Evolutionary conservation across 2,113 vertebrate species (phyloP).

Genomic region (Cephalopholis sonnerati): DNA sequence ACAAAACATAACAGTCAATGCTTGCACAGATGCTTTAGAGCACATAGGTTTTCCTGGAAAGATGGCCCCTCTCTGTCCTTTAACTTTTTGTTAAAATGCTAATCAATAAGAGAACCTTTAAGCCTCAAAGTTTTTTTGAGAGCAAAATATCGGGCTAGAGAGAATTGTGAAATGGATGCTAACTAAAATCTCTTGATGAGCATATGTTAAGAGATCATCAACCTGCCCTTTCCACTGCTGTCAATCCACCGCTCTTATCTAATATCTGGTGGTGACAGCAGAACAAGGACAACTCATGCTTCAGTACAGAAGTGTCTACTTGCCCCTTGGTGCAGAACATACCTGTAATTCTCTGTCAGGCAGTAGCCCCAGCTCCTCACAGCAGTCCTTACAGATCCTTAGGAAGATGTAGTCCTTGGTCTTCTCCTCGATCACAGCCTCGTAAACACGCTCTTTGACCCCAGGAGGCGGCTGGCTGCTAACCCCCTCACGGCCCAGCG

Average conservation of each 20-base stretch:
- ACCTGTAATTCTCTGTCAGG: conserved; percentile 97
- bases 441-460: conserved; percentile 97
- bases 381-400: conserved; percentile 97
- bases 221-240: background rate
- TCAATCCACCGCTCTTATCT: background rate
- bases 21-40: background rate
- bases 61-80: background rate
- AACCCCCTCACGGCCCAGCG: conserved; percentile 89
- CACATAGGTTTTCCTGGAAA: conserved; percentile 27
- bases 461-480: conserved; percentile 88
- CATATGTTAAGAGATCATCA: background rate
- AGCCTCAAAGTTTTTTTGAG: conserved; percentile 22
- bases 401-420: conserved; percentile 99
- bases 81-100: conserved; percentile 41
- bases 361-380: conserved; percentile 92
- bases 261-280: background rate
- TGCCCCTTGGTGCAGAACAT: background rate
- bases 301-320: background rate
- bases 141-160: conserved; percentile 7
- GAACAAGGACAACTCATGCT: background rate
- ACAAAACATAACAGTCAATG: background rate
- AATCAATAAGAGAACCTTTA: conserved; percentile 29
- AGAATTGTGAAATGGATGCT: background rate
- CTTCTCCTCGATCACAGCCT: conserved; percentile 98
- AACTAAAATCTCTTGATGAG: background rate